Base-by-base conservation (phyloP, 1,140 invertebrate species). In the Drosophila seguyi region DNA sequence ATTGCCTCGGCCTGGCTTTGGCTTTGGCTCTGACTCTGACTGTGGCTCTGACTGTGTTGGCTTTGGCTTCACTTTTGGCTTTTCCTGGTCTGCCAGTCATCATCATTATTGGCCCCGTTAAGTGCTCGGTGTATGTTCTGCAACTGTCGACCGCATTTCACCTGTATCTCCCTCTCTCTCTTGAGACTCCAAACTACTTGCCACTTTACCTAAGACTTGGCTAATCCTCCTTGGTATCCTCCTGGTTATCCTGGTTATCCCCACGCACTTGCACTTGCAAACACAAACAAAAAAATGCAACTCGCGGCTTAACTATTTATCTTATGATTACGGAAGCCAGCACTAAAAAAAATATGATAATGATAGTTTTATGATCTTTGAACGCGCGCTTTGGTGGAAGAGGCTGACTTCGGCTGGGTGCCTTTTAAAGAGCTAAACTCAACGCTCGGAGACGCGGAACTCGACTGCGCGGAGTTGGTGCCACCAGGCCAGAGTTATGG, bases 401-500 rank as follows among this genome's bases (percentile, higher is more conserved):
- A 34, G 56, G 47, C 20, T 52, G 45, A 18, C 20, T 47, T 16
- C 25, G 45, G 45, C 48, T 44, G 39, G 22, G 42, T 41, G 39
- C 53, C 60, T 44, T 36, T 67, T 69, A 63, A 74, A 81, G 73
- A 56, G 16, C 31, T 88, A 67, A 80, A 83, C 85, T 90, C 66
- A 63, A 79, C 85, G 86, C 69, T 81, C 45, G 68, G 52, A 85
- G 74, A 85, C 85, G 78, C 85, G 85, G 80, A 90, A 72, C 81
- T 81, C 81, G 80, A 88, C 85, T 88, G 85, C 69, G 77, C 44
- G n/a, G 22, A 90, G 74, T 75, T 57, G 62, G 74, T 55, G 66
- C 61, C 59, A 81, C 66, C 78, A 57, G 67, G 81, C 81, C 85
- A n/a, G 85, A 90, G 85, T 88, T 88, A 88, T 88, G 83, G 85